phyloP scores from a whole-genome alignment of 2,113 vertebrate species.

The Conger conger region DNA sequence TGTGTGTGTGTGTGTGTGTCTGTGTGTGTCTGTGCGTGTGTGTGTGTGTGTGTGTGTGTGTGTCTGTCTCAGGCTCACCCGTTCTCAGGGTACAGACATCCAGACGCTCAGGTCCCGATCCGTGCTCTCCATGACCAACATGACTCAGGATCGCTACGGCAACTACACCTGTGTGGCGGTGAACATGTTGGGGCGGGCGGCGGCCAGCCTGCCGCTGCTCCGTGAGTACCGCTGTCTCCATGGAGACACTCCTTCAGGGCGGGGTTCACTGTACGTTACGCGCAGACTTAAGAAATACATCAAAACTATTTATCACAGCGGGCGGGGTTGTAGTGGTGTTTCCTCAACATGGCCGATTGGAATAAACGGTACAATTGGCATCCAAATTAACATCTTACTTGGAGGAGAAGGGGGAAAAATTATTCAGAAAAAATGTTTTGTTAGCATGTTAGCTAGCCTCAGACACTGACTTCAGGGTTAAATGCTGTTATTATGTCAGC shows the following conservation, averaged over 20 bases:
- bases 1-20: background rate
- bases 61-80: constrained; percentile 80
- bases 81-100: constrained; percentile 92
- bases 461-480: no score
- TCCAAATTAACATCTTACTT: no score
- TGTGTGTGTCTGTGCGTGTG: background rate
- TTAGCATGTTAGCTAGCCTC: no score
- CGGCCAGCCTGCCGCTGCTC: constrained; percentile 91
- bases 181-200: constrained; percentile 93
- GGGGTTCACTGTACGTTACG: no score
- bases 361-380: no score
- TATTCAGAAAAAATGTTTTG: no score
- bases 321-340: no score
- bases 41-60: background rate
- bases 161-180: constrained; percentile 97
- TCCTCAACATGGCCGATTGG: no score
- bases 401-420: no score
- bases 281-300: no score
- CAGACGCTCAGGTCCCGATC: constrained; percentile 94
- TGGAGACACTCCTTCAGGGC: constrained; percentile 33
- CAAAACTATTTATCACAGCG: no score
- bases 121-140: constrained; percentile 92
- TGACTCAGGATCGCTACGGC: constrained; percentile 97
- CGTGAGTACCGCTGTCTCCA: constrained; percentile 81
- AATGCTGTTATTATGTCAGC: no score